Evolutionary conservation across 2,888 invertebrate species (phyloP), one percentile per base, ranked within the genome.

Genomic region (Abscondita cerata): DNA sequence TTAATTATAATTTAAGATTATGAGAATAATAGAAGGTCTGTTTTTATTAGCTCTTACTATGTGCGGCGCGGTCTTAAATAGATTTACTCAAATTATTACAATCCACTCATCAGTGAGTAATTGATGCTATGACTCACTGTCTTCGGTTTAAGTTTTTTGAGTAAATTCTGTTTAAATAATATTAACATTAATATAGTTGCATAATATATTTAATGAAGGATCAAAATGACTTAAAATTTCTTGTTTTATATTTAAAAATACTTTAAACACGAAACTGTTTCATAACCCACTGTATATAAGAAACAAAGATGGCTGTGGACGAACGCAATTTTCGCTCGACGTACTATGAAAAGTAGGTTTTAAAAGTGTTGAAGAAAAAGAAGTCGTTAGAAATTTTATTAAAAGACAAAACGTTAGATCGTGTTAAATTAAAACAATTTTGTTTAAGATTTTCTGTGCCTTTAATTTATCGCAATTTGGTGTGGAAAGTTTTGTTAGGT

Each of bases 401-500:
- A 72, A 93, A 94, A 75, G 95, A 96, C 69, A 91, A 90, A 73
- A 90, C 89, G 11, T 84, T 91, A 78, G 94, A 93, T 76, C 86
- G 86, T 73, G 85, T 85, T 5, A 93, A 93, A 79, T 77, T 96
- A 20, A 89, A 89, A 72, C 93, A 95, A 75, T 96, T 95, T 77
- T 92, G 93, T 73, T 81, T 93, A 54, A 84, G 93, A 63, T 95
- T 93, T 76, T 89, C 91, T 0, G 91, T 96, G 12, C 95, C 96
- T 3, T 86, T 88, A 11, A 85, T 89, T 3, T 91, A 95, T 70
- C 87, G 95, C 74, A 87, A 87, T 76, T 83, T 91, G 53, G 84
- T 96, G 12, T 96, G 95, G 95, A 93, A 94, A 81, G 85, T 95
- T 34, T 83, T 95, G 50, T 81, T 96, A 70, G 92, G 92, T 89